Percentiles rank a stretch among this genome's conserved stretches.
Evolutionary conservation across 2,113 vertebrate genomes (phyloP).

Genomic region (Tapirus terrestris): DNA sequence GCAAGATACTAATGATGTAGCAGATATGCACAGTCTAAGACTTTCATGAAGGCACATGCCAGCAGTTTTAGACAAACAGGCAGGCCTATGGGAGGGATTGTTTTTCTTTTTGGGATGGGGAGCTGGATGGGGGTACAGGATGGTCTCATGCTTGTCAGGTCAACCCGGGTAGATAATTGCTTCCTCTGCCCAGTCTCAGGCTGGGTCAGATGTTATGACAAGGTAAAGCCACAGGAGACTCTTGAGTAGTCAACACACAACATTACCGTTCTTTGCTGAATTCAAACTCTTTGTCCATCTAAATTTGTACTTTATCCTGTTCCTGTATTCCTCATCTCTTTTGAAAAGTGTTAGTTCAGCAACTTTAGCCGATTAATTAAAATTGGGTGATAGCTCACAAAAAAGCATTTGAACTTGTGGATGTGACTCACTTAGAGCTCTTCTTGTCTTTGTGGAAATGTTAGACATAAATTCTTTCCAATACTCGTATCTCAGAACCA

Average conservation of each 20-base stretch:
- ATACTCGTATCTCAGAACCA: not conserved
- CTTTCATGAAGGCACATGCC: not conserved
- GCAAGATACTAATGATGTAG: fast-evolving
- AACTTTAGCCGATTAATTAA: not conserved
- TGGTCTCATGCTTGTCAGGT: not conserved
- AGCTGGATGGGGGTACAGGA: too few relatives aligned
- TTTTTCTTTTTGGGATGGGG: not conserved
- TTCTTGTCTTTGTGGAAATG: not conserved
- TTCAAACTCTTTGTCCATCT: not conserved
- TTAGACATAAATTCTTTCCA: not conserved
- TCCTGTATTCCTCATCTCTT: not conserved
- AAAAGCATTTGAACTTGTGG: not conserved
- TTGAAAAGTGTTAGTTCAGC: not conserved
- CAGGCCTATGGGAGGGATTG: too few relatives aligned
- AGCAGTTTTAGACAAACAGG: fast-evolving
- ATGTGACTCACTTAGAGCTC: not conserved
- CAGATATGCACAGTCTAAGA: fast-evolving
- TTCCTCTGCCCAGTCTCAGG: not conserved
- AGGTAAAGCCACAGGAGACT: fast-evolving
- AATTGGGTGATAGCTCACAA: not conserved
- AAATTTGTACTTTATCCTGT: not conserved
- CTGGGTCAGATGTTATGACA: not conserved
- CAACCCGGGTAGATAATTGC: not conserved
- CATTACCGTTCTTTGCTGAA: not conserved
- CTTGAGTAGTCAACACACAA: not conserved